A percentile compares a stretch with the other conserved stretches of the same genome.
phyloP scores from a whole-genome alignment of 2,113 vertebrate genomes.

The Candoia aspera region DNA sequence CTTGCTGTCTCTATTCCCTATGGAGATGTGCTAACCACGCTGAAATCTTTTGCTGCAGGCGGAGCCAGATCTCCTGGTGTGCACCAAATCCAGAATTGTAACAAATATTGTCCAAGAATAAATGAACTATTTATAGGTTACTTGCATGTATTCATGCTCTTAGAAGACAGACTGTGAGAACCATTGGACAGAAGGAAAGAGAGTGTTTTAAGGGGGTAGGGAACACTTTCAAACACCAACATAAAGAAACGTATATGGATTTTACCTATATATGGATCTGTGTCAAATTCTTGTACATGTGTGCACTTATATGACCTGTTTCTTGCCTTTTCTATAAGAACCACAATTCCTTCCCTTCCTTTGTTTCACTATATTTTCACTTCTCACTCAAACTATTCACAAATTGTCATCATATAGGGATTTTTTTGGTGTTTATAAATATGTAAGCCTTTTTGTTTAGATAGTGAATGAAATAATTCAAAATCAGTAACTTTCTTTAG shows the following conservation, averaged over 20 bases:
- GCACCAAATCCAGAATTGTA: slow-evolving; percentile 25
- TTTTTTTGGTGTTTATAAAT: not conserved
- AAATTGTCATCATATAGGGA: not conserved
- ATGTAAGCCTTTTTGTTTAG: not conserved
- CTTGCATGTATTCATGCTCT: slow-evolving; percentile 35
- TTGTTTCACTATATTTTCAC: not conserved
- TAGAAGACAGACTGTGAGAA: not conserved
- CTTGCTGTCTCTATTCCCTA: not conserved
- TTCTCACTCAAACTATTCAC: not conserved
- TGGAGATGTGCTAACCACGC: slow-evolving; percentile 39
- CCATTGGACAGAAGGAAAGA: not conserved
- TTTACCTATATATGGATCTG: not conserved
- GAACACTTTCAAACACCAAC: not conserved
- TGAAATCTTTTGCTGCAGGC: slow-evolving; percentile 51
- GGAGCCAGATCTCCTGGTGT: slow-evolving; percentile 32
- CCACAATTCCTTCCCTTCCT: not conserved
- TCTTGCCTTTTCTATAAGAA: not conserved
- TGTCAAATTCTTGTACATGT: not conserved
- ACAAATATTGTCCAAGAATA: slow-evolving; percentile 43
- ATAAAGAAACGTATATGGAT: not conserved
- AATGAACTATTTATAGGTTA: slow-evolving; percentile 25
- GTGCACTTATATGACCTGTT: not conserved
- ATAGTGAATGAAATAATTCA: not conserved
- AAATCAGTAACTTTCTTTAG: not conserved
- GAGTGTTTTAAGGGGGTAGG: not conserved